Evolutionary conservation across 2,888 invertebrate genomes (phyloP), one percentile per base, ranked within the genome.

Genomic region (Phoenoteleia sp.): DNA sequence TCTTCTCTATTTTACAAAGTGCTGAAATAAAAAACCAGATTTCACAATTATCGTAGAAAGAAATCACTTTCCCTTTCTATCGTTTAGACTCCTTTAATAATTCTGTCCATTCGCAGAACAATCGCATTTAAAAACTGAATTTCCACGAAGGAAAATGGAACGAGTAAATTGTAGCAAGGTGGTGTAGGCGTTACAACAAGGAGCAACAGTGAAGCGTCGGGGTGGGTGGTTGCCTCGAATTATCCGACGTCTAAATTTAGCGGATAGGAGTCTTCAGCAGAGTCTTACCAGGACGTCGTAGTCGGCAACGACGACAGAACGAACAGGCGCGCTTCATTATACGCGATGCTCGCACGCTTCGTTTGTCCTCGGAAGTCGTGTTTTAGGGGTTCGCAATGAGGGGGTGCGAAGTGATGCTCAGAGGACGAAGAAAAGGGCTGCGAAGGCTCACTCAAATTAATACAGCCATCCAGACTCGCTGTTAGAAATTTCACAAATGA

Each of bases 311-410:
- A 82, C 86, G 88, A 87, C 86, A 87, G 88, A 91, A 90, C 90
- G 90, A 91, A 92, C 91, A 91, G 90, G 90, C 91, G 90, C 90
- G 93, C 92, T 93, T 93, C 93, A 93, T 93, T 93, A 93, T 93
- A 92, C 92, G 91, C 92, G 92, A 92, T 91, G 92, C 91, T 93
- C 90, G 91, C 89, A 93, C 93, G 93, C 93, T 93, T 93, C 93
- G 93, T 93, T 93, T 93, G 92, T 90, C 91, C 86, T 90, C 93
- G 93, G 92, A 93, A 93, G 93, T 93, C 91, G 90, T 89, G 90
- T 88, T 90, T 90, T 89, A 88, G 89, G 88, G 88, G 88, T 67
- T 85, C 81, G 86, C 84, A 87, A 87, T 81, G 56, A 79, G 74
- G 85, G 85, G 84, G 87, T 87, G 87, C 80, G 83, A 86, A 85